Base-by-base conservation (phyloP, 92 coral and sea anemone genomes). In the Porites lobata region DNA sequence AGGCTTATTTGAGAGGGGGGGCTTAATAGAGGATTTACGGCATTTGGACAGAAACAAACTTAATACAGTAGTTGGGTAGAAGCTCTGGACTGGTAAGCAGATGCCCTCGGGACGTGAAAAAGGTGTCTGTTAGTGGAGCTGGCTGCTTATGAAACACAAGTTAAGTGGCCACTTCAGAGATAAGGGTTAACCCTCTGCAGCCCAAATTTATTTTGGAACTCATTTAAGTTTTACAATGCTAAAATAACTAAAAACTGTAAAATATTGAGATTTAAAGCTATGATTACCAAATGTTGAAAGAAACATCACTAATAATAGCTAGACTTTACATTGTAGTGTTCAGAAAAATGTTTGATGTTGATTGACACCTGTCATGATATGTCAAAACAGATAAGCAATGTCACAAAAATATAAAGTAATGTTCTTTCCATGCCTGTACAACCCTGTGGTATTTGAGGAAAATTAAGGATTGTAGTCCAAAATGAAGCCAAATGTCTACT, bases 191-290 rank as follows among this genome's bases (percentile, higher is more conserved):
- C 8, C 38, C 29, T 65, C 7, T 65, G 9, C 69, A 65, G 69
- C 69, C 69, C 69, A 65, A 65, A 65, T 65, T 65, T 65, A 65
- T 65, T 65, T 65, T 65, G 69, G 69, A n/a, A 65, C n/a, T 65
- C 0, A n/a, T 4, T 65, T 20, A 10, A 65, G 69, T 65, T 65
- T 65, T 17, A 9, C 22, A 65, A 17, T 17, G 9, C 38, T 65
- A 65, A 65, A 65, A 65, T 65, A 65, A 3, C 9, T 65, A 65
- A 65, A 65, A 65, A 65, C 22, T 65, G 69, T 65, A 65, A 65
- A 65, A 15, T 65, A 65, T 65, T 65, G 9, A 65, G 70, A 18
- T 65, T 65, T 65, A 50, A 50, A 72, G 54, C 19, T 72, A 72
- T 72, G 76, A 72, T 72, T 38, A 72, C 76, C 76, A 72, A 38